These are phyloP conservation scores for Platyrinchus mystaceus DNA, from an alignment of 2,797 vertebrate species.

Conservation along the genomic window DNA sequence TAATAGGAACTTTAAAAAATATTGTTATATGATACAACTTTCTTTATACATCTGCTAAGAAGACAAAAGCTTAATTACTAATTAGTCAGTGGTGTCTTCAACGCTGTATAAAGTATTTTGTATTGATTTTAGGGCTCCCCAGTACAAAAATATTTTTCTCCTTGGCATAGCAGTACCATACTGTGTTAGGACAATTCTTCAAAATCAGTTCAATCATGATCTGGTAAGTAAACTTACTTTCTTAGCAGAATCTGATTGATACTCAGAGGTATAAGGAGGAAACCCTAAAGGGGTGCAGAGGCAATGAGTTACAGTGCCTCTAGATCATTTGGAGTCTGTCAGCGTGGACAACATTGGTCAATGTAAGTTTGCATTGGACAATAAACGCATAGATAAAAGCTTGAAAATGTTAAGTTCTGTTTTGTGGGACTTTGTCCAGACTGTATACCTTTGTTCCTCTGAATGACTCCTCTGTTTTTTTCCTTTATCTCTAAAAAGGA, in stretches of 20 bases:
- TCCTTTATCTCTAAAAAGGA: too few species aligned
- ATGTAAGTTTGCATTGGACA: not conserved
- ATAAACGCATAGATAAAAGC: not conserved
- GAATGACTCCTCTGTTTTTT: too few species aligned
- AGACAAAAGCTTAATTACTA: not conserved
- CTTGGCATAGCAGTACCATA: not conserved
- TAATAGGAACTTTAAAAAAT: constrained; percentile 14
- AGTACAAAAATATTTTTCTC: not conserved
- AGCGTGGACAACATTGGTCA: not conserved
- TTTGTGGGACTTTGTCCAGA: not conserved
- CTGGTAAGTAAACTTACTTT: not conserved
- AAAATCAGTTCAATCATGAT: not conserved
- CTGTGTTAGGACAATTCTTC: not conserved
- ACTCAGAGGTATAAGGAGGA: not conserved
- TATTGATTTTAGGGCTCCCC: not conserved
- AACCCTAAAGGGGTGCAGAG: not conserved
- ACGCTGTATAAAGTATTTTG: not conserved
- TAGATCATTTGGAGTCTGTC: not conserved
- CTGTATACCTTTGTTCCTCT: too few species aligned
- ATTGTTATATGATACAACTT: not conserved
- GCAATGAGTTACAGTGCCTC: not conserved
- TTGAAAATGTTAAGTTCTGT: not conserved
- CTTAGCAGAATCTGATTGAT: not conserved
- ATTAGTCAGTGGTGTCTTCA: not conserved
- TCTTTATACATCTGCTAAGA: constrained; percentile 25